Conservation (phyloP, 2,113 vertebrate genomes). For the Nycticorax nycticorax region DNA sequence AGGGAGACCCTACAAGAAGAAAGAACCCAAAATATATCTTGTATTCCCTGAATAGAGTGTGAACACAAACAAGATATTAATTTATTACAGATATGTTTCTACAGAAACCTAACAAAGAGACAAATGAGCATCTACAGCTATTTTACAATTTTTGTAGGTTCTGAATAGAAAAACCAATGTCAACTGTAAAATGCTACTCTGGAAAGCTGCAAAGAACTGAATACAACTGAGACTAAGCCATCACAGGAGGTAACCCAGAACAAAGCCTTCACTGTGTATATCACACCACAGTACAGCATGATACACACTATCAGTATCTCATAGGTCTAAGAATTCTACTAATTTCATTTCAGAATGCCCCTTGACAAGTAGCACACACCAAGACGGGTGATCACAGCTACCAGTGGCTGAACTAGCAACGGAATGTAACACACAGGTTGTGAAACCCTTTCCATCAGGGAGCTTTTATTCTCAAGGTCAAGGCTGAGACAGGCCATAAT, state of each 20-base stretch:
- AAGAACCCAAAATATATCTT: not conserved
- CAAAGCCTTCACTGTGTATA: not conserved
- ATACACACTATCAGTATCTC: not conserved
- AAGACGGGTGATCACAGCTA: not conserved
- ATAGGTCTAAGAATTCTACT: not conserved
- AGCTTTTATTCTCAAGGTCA: not conserved
- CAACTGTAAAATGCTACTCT: not conserved
- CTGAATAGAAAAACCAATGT: not conserved
- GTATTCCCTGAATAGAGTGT: not conserved
- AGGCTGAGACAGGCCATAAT: not conserved
- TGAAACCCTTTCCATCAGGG: not conserved
- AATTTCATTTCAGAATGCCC: not conserved
- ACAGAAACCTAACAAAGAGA: not conserved
- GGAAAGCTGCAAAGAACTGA: not conserved
- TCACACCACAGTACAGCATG: not conserved
- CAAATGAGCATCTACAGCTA: not conserved
- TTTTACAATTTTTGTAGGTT: not conserved
- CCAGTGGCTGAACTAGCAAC: not conserved
- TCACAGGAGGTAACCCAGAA: not conserved
- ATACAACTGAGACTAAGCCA: not conserved
- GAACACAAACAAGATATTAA: not conserved
- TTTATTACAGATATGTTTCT: fast-evolving
- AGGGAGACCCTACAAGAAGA: constrained; percentile 28
- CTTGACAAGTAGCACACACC: not conserved
- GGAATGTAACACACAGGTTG: not conserved